Evolutionary conservation across 2,888 invertebrate genomes (phyloP), one percentile per base, ranked within the genome.

Genomic region (Drosophila hamatofila): DNA sequence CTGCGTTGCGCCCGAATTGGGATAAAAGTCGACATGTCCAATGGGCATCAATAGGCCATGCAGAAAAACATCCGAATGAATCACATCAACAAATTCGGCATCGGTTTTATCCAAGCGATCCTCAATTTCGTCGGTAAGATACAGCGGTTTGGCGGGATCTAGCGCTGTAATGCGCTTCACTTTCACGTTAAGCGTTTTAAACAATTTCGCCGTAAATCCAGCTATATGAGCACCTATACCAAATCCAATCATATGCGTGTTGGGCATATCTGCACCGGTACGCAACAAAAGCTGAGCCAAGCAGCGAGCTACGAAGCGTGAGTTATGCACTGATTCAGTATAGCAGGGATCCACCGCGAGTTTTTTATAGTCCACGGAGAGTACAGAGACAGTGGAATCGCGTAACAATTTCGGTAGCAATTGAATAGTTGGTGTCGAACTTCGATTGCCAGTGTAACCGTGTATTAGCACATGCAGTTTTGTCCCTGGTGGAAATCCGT

Each of bases 111-210:
- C 95, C 18, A 95, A 74, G 78, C 94, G 94, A 52, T 91, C 92
- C 0, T 90, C 90, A 0, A 69, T 49, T 49, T 94, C 92, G 0
- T 84, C 87, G 0, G 93, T 93, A 1, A 94, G 93, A 79, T 95
- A 95, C 4, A 95, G 80, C 0, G 95, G 95, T 79, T 95, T 91
- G 0, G 95, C 95, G 3, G 95, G 95, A 86, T 95, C 95, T 9
- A 95, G 89, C 2, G 94, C 95, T 44, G 95, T 94, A 51, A 95
- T 94, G 66, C 94, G 92, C 0, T 35, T 39, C 18, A 75, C 18
- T n/a, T 2, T 2, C 2, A 39, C 0, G 4, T 39, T 27, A 2
- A 18, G 0, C 0, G 2, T 0, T 11, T 2, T 1, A 39, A 94
- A 59, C 83, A 93, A 93, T 75, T 93, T 93, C 4, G 93, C 92